phyloP scores from a whole-genome alignment of 2,797 vertebrate genomes.

The Odontamblyopus lacepedii region DNA sequence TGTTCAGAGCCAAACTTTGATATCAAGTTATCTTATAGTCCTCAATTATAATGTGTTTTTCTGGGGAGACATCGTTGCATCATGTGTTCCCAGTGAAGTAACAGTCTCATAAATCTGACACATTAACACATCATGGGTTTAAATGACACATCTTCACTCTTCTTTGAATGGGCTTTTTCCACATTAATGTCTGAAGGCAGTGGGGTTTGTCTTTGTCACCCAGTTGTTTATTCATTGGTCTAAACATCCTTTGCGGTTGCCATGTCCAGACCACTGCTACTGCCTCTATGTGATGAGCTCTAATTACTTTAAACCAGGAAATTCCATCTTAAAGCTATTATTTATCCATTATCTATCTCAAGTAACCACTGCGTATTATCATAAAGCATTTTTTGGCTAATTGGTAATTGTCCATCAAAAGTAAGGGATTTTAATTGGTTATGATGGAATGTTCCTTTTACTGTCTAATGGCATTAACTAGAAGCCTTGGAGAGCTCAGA shows the following conservation, averaged over 20 bases:
- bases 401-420: slow-evolving; percentile 37
- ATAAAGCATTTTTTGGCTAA: slow-evolving; percentile 34
- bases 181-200: not conserved
- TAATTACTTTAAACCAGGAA: slow-evolving; percentile 26
- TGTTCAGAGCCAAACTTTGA: not conserved
- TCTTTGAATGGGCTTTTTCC: not conserved
- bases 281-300: slow-evolving; percentile 18
- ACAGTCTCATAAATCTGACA: slow-evolving; percentile 15
- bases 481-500: too few species aligned
- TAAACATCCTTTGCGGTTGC: slow-evolving; percentile 28
- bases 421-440: slow-evolving; percentile 18
- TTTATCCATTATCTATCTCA: slow-evolving; percentile 34
- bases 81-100: slow-evolving; percentile 25
- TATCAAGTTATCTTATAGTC: not conserved
- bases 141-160: not conserved
- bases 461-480: too few species aligned
- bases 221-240: not conserved
- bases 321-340: slow-evolving; percentile 34
- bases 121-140: slow-evolving; percentile 19
- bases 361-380: slow-evolving; percentile 27
- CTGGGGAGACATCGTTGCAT: slow-evolving; percentile 9
- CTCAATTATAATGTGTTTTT: not conserved
- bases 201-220: not conserved
- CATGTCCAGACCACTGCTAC: slow-evolving; percentile 26
- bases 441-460: not conserved